Conservation (phyloP, 2,113 vertebrate genomes). For the Neopipo cinnamomea region DNA sequence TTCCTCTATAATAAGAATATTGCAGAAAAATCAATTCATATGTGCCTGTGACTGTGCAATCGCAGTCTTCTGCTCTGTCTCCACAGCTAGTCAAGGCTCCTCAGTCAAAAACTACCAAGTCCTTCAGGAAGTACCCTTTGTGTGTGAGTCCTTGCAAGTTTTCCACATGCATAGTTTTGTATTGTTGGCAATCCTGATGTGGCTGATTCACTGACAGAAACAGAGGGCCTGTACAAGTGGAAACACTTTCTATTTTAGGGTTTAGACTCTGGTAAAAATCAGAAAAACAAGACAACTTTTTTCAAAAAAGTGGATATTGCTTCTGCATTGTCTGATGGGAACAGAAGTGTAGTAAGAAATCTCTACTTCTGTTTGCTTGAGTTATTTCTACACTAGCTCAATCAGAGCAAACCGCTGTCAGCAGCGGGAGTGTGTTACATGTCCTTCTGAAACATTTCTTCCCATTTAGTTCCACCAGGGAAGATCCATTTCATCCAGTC, state of each 20-base stretch:
- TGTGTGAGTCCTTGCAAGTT: not conserved
- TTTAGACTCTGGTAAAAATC: not conserved
- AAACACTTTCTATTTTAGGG: not conserved
- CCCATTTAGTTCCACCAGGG: not conserved
- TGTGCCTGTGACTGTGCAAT: not conserved
- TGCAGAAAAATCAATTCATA: not conserved
- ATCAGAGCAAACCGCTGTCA: not conserved
- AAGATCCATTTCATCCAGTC: not conserved
- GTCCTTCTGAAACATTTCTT: not conserved
- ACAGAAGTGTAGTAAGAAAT: not conserved
- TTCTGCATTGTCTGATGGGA: not conserved
- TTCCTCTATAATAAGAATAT: not conserved
- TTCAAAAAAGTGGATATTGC: not conserved
- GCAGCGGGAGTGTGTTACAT: not conserved
- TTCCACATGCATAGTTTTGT: not conserved
- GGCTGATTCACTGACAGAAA: not conserved
- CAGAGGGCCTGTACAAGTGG: not conserved
- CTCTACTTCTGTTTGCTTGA: not conserved
- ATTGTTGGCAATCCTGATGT: not conserved
- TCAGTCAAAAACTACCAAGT: not conserved
- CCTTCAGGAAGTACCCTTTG: not conserved
- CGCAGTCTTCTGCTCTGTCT: not conserved
- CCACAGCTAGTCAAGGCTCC: rapidly evolving
- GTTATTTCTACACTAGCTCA: not conserved
- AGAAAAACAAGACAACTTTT: not conserved